These are phyloP conservation scores for Cottus gobio DNA, from an alignment of 2,113 vertebrate species.

Conservation along the genomic window DNA sequence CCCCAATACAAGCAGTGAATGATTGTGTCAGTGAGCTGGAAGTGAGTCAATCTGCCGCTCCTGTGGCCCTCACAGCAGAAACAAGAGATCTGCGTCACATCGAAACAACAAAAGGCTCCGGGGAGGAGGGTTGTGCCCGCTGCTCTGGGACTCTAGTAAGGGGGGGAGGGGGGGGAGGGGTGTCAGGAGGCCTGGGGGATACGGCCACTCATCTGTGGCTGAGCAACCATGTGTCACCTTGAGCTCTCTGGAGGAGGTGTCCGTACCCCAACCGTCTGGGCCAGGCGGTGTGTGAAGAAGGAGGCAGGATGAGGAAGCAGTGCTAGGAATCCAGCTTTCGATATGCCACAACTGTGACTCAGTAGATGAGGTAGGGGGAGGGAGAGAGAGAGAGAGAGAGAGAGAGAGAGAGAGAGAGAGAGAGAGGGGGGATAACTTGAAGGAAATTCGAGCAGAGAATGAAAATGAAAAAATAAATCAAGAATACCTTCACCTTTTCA, in stretches of 20 bases:
- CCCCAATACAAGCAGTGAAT: conserved; percentile 70
- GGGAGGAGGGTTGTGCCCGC: conserved; percentile 25
- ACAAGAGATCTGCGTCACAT: conserved; percentile 64
- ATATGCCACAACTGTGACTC: conserved; percentile 50
- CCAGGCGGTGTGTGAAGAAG: conserved; percentile 66
- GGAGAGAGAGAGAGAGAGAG: neutral
- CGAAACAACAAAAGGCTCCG: conserved; percentile 62
- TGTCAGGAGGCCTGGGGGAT: conserved; percentile 45
- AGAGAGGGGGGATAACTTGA: conserved; percentile 23
- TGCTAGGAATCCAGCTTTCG: conserved; percentile 42
- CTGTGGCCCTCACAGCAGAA: conserved; percentile 63
- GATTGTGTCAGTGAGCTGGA: conserved; percentile 77
- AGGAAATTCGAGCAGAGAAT: conserved; percentile 22
- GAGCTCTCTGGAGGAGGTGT: conserved; percentile 70
- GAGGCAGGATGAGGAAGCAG: conserved; percentile 45
- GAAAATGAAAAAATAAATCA: conserved; percentile 18
- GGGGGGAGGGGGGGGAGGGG: neutral
- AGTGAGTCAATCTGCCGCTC: conserved; percentile 73
- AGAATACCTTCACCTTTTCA: conserved; percentile 20
- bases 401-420: neutral
- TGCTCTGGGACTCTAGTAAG: conserved; percentile 26
- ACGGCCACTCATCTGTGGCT: conserved; percentile 63
- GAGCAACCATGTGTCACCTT: conserved; percentile 74
- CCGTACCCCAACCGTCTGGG: conserved; percentile 70
- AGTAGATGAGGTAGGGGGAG: conserved; percentile 27